Evolutionary conservation across 2,113 vertebrate genomes (phyloP).

Genomic region (Tor tambroides): DNA sequence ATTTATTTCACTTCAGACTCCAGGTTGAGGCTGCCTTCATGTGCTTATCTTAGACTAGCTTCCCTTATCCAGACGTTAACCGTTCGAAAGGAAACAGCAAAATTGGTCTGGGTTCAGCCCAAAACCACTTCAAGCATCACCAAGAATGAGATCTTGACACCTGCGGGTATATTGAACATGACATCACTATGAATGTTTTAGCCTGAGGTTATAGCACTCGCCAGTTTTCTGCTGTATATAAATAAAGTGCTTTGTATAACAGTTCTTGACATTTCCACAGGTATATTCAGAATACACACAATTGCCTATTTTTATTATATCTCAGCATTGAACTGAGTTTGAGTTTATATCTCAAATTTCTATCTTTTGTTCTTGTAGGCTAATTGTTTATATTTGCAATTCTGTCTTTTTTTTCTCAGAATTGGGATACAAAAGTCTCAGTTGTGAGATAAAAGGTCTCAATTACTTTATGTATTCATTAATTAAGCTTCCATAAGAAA

Average conservation of each 20-base stretch:
- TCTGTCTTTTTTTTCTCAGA: no score
- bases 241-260: conserved; percentile 3
- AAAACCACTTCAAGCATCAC: conserved; percentile 1
- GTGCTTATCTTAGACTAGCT: conserved; percentile 10
- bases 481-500: neutral
- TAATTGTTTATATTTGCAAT: no score
- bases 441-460: no score
- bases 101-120: neutral
- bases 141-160: neutral
- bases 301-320: no score
- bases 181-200: neutral
- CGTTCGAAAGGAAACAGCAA: neutral
- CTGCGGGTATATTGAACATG: neutral
- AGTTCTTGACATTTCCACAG: no score
- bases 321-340: no score
- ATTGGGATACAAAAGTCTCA: no score
- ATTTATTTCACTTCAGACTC: neutral
- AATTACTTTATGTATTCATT: no score
- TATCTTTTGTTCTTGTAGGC: no score
- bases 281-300: no score
- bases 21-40: neutral
- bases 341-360: no score
- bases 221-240: neutral
- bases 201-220: neutral
- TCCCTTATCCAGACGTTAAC: neutral